A percentile compares a stretch with the other conserved stretches of the same genome.
These are phyloP conservation scores for Drosophila neotestacea DNA, from an alignment of 2,888 invertebrate genomes.

Conservation along the genomic window DNA sequence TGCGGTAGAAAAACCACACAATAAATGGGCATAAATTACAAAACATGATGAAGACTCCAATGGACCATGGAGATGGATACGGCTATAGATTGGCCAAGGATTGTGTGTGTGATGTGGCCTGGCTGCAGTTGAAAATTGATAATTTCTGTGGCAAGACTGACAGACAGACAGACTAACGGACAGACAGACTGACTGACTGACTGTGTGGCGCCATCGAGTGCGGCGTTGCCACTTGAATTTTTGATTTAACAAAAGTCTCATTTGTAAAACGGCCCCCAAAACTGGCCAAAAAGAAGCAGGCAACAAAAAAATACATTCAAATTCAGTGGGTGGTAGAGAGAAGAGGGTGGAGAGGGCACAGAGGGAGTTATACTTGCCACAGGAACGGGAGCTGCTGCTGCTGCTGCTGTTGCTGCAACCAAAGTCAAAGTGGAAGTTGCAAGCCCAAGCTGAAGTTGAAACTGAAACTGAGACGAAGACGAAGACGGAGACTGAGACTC, in stretches of 20 bases:
- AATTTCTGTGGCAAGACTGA: conserved; percentile 58
- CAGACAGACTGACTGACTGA: conserved; percentile 34
- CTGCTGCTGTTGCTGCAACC: neutral
- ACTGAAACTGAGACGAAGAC: neutral
- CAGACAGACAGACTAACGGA: conserved; percentile 19
- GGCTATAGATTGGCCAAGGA: conserved; percentile 11
- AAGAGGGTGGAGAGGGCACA: too few species aligned
- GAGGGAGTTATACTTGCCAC: neutral
- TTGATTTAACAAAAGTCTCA: conserved; percentile 78
- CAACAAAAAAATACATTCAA: conserved; percentile 18
- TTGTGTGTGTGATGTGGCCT: conserved; percentile 9
- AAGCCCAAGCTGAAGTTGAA: conserved; percentile 1
- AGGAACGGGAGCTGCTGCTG: neutral
- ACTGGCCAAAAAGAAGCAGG: conserved; percentile 18
- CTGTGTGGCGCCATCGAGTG: conserved; percentile 74
- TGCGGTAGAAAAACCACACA: conserved; percentile 76
- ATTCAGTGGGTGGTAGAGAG: neutral
- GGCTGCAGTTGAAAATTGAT: conserved; percentile 58
- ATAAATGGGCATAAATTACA: conserved; percentile 79
- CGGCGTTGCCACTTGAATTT: conserved; percentile 78
- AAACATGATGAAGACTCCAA: conserved; percentile 66
- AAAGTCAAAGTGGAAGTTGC: conserved; percentile 2
- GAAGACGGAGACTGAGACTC: conserved; percentile 22
- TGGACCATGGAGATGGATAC: conserved; percentile 22
- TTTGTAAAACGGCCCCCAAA: conserved; percentile 70